Evolutionary conservation across 2,797 vertebrate genomes (phyloP), one percentile per base, ranked within the genome.

Genomic region (Nannoperca australis): DNA sequence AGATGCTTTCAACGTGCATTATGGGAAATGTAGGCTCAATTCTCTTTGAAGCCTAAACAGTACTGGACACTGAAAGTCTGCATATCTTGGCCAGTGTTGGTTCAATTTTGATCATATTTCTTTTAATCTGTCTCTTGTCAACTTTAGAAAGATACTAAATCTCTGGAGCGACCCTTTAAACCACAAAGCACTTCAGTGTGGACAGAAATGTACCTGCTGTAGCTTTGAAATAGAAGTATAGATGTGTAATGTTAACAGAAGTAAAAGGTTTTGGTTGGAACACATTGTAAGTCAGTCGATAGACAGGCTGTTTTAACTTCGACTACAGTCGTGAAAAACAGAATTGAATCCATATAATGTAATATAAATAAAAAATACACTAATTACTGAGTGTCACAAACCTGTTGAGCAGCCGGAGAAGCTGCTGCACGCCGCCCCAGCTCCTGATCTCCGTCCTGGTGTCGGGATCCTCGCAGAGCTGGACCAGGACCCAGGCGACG

Each of bases 391-490:
- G n/a, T 56, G 2, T 50, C 30, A 54, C 91, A 24, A 88, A 97
- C 96, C 96, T 95, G 76, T 88, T 85, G 36, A 98, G 93, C 77
- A 99, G 94, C 59, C 95, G 95, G 65, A 98, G 96, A 12, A 99
- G 94, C 55, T 97, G 96, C 87, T 96, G 97, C 85, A 97, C 95
- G 20, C 96, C 97, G 0, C 97, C 97, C 97, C 97, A 98, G 61
- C 95, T 93, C 18, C 93, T 88, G 36, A 99, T 97, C 93, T 97
- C 97, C 0, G 88, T 81, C 27, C 96, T 96, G 88, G 93, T 93
- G 69, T 97, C 95, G 0, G 96, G 94, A 45, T 98, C 97, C 91
- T 98, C 95, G 7, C 97, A 98, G 53, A 99, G 91, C 89, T 98
- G 97, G 7, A 98, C 97, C 81, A 99, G 94, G 73, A 97, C 93